These are phyloP conservation scores for Heterodera carotae DNA, from an alignment of 1,140 invertebrate species.

Conservation along the genomic window DNA sequence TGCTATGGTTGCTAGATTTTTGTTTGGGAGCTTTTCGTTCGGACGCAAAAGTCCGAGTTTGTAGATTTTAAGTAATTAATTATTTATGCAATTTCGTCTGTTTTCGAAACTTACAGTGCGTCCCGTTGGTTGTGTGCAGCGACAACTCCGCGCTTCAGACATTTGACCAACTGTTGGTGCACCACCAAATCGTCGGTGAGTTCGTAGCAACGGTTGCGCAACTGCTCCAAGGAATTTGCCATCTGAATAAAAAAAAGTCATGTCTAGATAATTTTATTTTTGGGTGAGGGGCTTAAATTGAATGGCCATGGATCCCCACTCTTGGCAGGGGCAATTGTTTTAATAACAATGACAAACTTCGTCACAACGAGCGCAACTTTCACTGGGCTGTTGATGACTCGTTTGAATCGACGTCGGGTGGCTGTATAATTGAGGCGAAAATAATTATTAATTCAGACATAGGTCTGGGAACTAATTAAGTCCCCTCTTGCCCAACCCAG, in stretches of 20 bases:
- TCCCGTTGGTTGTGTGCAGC: slow-evolving; percentile 48
- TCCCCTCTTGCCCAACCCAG: too few relatives aligned
- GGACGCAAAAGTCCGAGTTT: too few relatives aligned
- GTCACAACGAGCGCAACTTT: slow-evolving; percentile 40
- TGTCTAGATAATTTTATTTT: too few relatives aligned
- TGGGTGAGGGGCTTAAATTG: background rate
- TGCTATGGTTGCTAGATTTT: too few relatives aligned
- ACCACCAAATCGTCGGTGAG: slow-evolving; percentile 47
- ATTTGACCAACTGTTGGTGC: slow-evolving; percentile 41
- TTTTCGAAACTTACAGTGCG: slow-evolving; percentile 30
- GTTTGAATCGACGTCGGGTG: background rate
- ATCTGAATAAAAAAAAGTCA: slow-evolving; percentile 5
- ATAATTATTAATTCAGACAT: too few relatives aligned
- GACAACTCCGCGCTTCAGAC: slow-evolving; percentile 41
- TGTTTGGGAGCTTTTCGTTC: too few relatives aligned
- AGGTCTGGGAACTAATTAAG: too few relatives aligned
- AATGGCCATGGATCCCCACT: background rate
- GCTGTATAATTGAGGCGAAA: too few relatives aligned
- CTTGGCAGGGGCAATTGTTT: background rate
- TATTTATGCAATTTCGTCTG: too few relatives aligned
- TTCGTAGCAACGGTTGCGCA: slow-evolving; percentile 44
- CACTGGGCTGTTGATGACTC: background rate
- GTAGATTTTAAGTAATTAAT: too few relatives aligned
- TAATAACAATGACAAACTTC: slow-evolving; percentile 31
- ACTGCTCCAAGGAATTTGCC: slow-evolving; percentile 11